Evolutionary conservation across 2,113 vertebrate genomes (phyloP), one percentile per base, ranked within the genome.

Genomic region (Callaeas wilsoni): DNA sequence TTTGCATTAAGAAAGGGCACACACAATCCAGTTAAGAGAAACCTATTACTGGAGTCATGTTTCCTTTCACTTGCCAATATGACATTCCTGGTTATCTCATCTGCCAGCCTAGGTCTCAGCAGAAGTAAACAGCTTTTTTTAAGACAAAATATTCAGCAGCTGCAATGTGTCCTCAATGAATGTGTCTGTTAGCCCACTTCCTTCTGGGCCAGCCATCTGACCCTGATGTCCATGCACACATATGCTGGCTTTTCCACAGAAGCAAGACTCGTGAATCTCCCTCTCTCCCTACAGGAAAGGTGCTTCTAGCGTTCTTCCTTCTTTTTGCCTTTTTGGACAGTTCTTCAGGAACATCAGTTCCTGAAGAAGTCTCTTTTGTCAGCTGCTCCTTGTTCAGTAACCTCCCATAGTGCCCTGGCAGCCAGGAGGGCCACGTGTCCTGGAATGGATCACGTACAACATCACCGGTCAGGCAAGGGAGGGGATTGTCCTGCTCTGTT

Each of bases 401-500:
- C 5, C 2, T 64, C 18, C 30, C 18, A 42, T 26, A 27, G 9
- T 42, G 35, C 7, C 42, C 26, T 35, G 26, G 50, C 32, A 33
- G 18, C 35, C 67, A 57, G 26, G 12, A 73, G 50, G 10, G 35
- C 32, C 32, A 37, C 3, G 0, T 35, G 14, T 32, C 30, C 65
- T 71, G 49, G 32, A 13, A 1, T 0, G 5, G 41, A 35, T 35
- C 41, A 63, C 30, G 57, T 49, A 17, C 30, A 56, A 49, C 32
- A 42, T 32, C 16, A 1, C 26, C 75, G 80, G 50, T 32, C 0
- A 0, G 26, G 10, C 32, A 41, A 32, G 35, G 42, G 14, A 42
- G 26, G 26, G 21, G 21, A 50, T 50, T 37, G 42, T 57, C 26
- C 57, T 0, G 0, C 59, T 42, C 35, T 0, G 0, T 50, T 42